Evolutionary conservation across 2,113 vertebrate species (phyloP).

Genomic region (Dipodomys ordii): DNA sequence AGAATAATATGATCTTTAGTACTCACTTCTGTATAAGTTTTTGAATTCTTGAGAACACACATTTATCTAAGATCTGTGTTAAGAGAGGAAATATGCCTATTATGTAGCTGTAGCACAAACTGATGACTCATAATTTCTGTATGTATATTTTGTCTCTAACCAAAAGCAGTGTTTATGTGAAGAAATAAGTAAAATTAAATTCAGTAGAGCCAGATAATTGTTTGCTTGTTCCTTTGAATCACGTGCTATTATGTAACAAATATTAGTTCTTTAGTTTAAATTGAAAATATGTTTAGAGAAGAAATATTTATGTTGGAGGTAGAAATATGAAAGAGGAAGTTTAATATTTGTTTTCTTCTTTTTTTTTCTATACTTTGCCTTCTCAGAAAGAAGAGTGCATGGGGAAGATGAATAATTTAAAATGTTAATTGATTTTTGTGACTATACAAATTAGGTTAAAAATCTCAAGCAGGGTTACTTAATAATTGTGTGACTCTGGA

Average conservation of each 20-base stretch:
- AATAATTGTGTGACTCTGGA: neutral
- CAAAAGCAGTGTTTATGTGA: constrained; percentile 18
- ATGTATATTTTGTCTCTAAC: neutral
- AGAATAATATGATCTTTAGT: constrained; percentile 4
- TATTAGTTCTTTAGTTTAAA: constrained; percentile 3
- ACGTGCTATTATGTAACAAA: constrained; percentile 21
- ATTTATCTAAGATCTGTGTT: constrained; percentile 5
- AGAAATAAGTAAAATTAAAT: constrained; percentile 51
- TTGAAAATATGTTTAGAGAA: constrained; percentile 10
- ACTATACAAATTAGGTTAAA: neutral
- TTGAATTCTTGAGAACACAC: neutral
- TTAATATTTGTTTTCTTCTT: constrained; percentile 19
- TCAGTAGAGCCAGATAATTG: neutral
- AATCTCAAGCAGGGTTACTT: neutral
- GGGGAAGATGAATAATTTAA: neutral
- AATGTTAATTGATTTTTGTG: neutral
- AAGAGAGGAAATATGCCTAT: constrained; percentile 33
- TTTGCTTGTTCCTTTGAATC: constrained; percentile 61
- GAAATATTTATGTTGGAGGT: neutral
- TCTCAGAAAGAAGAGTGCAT: neutral
- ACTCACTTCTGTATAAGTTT: constrained; percentile 34
- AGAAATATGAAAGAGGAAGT: neutral
- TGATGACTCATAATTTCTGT: constrained; percentile 35
- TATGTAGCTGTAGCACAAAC: neutral
- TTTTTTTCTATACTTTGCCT: constrained; percentile 10